Base-by-base conservation (phyloP, 2,797 vertebrate species). In the Spinus olivaceus region DNA sequence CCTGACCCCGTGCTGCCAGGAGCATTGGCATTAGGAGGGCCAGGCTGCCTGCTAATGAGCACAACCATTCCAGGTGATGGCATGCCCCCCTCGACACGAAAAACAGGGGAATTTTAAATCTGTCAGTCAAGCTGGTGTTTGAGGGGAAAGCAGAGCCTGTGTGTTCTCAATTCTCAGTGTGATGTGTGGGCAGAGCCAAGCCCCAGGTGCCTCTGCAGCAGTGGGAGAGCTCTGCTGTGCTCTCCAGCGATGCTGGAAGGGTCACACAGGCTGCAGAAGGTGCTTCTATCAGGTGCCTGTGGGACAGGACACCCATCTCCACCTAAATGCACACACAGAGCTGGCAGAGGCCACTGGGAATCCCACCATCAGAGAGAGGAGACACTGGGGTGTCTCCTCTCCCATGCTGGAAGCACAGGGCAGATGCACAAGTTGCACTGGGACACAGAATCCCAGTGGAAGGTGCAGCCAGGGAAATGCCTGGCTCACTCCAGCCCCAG, bases 21-120 rank as follows among this genome's bases (percentile, higher is more conserved):
- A 0, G 0, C 2, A 2, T 24, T 1, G 2, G 30, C 39, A 32
- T 53, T 32, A 27, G 47, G 41, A 69, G 51, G 39, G 60, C 22
- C n/a, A n/a, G 39, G 41, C 53, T 81, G 76, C 30, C 30, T 69
- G 11, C 18, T 41, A 16, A 51, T 10, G 46, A 81, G 41, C 57
- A 20, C 57, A 24, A 37, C 25, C 8, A 0, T 35, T 16, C 19
- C 2, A 2, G 11, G 15, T 3, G 0, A n/a, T n/a, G 35, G 47
- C 67, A 69, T 1, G 9, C 25, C 13, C 7, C 47, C 0, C 2
- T 39, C 1, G 0, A 23, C 41, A 44, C 11, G 12, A 24, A 73
- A 77, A 72, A 16, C 1, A 7, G 10, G 28, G 13, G 5, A 25
- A 14, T 88, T 77, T 82, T 35, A 57, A 42, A 65, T 41, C 49